These are phyloP conservation scores for Thermophis baileyi DNA, from an alignment of 2,113 vertebrate species.

Conservation along the genomic window DNA sequence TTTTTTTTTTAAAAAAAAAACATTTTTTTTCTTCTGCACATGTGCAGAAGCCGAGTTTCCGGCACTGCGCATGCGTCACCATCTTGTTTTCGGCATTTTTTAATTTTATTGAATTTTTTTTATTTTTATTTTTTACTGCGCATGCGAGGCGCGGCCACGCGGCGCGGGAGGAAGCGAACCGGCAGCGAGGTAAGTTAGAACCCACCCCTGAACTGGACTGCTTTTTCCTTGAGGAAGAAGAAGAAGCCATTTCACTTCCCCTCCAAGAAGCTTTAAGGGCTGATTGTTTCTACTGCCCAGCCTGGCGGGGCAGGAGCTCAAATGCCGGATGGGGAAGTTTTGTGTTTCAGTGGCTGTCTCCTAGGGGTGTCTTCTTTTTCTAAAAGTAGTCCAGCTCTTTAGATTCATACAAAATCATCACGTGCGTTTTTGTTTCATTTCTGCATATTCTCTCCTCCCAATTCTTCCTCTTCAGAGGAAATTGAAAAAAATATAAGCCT, in stretches of 20 bases:
- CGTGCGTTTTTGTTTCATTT: neutral
- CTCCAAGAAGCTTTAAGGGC: neutral
- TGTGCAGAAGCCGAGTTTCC: no score
- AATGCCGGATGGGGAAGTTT: neutral
- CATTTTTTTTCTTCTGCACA: no score
- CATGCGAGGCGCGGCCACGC: no score
- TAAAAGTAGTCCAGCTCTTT: neutral
- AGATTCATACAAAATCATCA: neutral
- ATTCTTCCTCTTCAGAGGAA: neutral
- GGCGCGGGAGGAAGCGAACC: no score
- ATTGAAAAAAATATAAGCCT: neutral
- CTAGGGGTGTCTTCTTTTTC: neutral
- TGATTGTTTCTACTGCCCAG: no score
- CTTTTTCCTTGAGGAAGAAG: neutral
- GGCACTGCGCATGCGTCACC: no score
- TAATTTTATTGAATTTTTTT: no score
- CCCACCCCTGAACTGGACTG: no score
- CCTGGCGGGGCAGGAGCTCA: neutral
- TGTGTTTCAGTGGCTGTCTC: neutral
- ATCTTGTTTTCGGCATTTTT: no score
- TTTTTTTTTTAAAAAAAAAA: no score
- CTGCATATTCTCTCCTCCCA: neutral
- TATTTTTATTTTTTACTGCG: no score
- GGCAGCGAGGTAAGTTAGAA: no score
- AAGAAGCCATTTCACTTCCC: neutral